These are phyloP conservation scores for Automeris io DNA, from an alignment of 2,888 invertebrate genomes.

Conservation along the genomic window DNA sequence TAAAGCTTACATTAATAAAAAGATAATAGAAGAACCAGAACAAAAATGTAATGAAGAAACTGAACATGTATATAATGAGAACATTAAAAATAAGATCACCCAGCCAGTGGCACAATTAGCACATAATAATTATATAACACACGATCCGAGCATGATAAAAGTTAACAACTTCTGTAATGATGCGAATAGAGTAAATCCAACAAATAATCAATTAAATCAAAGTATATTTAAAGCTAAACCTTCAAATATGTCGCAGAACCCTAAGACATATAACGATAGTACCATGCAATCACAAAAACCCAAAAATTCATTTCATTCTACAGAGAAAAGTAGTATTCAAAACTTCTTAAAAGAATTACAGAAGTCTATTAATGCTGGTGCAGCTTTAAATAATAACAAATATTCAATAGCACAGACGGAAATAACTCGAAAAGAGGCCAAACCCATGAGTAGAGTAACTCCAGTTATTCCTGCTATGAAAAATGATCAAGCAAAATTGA, in stretches of 20 bases:
- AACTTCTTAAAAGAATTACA: slow-evolving; percentile 49
- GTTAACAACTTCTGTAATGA: background rate
- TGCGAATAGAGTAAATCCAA: background rate
- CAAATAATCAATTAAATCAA: background rate
- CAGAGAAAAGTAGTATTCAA: slow-evolving; percentile 25
- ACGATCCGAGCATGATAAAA: background rate
- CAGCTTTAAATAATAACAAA: slow-evolving; percentile 15
- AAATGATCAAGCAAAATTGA: slow-evolving; percentile 24
- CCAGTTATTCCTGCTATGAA: slow-evolving; percentile 22
- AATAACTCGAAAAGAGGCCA: slow-evolving; percentile 19
- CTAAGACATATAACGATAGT: background rate
- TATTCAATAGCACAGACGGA: background rate
- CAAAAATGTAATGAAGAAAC: slow-evolving; percentile 31
- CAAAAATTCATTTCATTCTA: slow-evolving; percentile 1
- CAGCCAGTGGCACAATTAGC: slow-evolving; percentile 22
- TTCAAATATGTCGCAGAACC: background rate
- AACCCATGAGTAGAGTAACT: slow-evolving; percentile 22
- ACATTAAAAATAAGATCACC: slow-evolving; percentile 9
- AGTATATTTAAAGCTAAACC: background rate
- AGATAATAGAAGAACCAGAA: no score
- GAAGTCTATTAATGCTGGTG: slow-evolving; percentile 40
- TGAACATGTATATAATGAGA: slow-evolving; percentile 16
- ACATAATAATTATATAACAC: background rate
- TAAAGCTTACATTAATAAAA: slow-evolving; percentile 37
- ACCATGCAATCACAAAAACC: slow-evolving; percentile 7